Evolutionary conservation across 2,888 invertebrate species (phyloP).

Genomic region (Serrognathus titanus): DNA sequence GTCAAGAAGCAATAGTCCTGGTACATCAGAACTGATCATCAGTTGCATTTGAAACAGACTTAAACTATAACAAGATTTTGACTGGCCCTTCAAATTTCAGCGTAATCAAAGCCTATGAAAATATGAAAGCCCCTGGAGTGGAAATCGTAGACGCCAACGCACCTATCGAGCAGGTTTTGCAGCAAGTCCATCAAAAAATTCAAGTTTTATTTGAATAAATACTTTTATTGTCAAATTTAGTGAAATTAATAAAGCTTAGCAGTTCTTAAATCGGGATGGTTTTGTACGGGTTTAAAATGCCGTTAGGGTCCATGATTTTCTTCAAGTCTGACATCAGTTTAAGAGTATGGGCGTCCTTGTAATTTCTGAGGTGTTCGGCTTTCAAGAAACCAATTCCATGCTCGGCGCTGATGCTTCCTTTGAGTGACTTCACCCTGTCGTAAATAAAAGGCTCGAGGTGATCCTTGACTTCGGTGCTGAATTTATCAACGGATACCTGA

Average conservation of each 20-base stretch:
- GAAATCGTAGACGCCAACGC: constrained; percentile 17
- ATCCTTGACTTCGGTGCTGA: constrained; percentile 57
- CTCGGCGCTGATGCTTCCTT: constrained; percentile 93
- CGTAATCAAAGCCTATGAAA: constrained; percentile 19
- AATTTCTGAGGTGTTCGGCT: constrained; percentile 75
- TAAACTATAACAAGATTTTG: too few relatives aligned
- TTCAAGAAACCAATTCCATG: constrained; percentile 95
- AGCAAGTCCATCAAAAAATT: too few relatives aligned
- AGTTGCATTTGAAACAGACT: too few relatives aligned
- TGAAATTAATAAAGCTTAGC: background rate
- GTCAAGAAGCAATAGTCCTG: too few relatives aligned
- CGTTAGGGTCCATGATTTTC: constrained; percentile 85
- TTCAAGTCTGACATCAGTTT: constrained; percentile 82
- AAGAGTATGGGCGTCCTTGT: constrained; percentile 72
- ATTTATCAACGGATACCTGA: constrained; percentile 74
- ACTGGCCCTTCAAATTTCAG: constrained; percentile 12
- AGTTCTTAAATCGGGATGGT: constrained; percentile 34
- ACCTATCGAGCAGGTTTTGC: constrained; percentile 1
- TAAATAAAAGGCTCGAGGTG: constrained; percentile 89
- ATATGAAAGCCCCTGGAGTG: constrained; percentile 20
- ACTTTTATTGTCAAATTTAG: background rate
- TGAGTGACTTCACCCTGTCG: constrained; percentile 75
- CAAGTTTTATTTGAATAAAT: too few relatives aligned
- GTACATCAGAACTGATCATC: too few relatives aligned
- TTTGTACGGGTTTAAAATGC: constrained; percentile 96